phyloP scores from a whole-genome alignment of 2,888 invertebrate species.

The Cremastinae sp. region DNA sequence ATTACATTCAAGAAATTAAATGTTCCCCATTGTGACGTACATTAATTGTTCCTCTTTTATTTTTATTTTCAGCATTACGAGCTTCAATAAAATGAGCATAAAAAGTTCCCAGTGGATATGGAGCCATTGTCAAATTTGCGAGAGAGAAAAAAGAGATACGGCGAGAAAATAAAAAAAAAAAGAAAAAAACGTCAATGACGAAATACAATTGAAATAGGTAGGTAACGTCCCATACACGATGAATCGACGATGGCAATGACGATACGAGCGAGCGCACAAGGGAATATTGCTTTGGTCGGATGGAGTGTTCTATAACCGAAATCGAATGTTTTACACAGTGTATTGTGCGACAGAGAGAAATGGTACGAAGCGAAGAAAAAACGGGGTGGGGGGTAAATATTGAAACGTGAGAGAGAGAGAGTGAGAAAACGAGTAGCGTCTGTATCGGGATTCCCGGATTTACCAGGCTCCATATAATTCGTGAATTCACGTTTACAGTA shows the following conservation, averaged over 20 bases:
- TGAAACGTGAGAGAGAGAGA: background rate
- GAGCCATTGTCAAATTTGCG: no score
- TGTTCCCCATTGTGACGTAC: no score
- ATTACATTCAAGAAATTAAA: no score
- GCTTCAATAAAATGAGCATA: no score
- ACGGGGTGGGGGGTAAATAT: background rate
- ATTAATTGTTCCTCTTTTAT: no score
- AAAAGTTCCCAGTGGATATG: no score
- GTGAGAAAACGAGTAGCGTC: background rate
- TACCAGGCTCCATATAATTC: slow-evolving; percentile 56
- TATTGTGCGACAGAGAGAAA: slow-evolving; percentile 30
- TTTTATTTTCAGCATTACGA: no score
- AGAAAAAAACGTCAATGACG: background rate
- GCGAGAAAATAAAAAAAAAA: slow-evolving; percentile 1
- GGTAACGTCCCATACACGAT: slow-evolving; percentile 10
- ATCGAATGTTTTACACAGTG: slow-evolving; percentile 59
- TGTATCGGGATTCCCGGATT: slow-evolving; percentile 44
- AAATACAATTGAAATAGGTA: background rate
- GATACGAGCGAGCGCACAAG: slow-evolving; percentile 44
- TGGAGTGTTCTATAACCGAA: slow-evolving; percentile 56
- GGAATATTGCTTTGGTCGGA: slow-evolving; percentile 47
- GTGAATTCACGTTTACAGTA: slow-evolving; percentile 51
- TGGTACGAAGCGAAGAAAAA: background rate
- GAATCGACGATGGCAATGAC: slow-evolving; percentile 34
- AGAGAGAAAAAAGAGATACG: no score